phyloP scores from a whole-genome alignment of 2,113 vertebrate genomes.

The Zapornia atra region DNA sequence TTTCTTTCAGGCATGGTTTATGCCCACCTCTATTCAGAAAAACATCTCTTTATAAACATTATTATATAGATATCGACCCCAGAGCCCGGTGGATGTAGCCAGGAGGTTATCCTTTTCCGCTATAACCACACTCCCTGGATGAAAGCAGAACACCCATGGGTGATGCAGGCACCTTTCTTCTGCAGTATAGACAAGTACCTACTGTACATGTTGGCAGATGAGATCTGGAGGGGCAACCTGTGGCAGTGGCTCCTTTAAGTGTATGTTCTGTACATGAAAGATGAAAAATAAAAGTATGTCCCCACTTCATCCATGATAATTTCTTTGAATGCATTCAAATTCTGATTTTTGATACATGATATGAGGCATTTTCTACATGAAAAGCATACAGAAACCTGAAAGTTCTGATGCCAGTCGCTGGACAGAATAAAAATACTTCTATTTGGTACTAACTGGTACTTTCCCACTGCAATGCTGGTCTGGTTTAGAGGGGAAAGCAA shows the following conservation, averaged over 20 bases:
- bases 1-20: neutral
- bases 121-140: neutral
- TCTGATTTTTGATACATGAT: neutral
- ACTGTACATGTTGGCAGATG: rapidly evolving
- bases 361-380: neutral
- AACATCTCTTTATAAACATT: neutral
- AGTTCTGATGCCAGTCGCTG: neutral
- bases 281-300: neutral
- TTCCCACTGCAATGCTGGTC: neutral
- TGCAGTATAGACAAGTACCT: neutral
- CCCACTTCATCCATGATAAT: neutral
- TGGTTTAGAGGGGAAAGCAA: neutral
- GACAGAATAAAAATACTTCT: neutral
- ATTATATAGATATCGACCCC: neutral
- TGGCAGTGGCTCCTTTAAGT: neutral
- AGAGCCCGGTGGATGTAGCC: neutral
- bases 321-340: neutral
- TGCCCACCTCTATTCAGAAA: neutral
- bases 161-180: neutral
- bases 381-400: neutral
- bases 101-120: neutral
- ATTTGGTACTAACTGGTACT: neutral
- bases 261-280: neutral
- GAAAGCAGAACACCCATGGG: neutral
- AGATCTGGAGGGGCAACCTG: neutral